Evolutionary conservation across 2,888 invertebrate genomes (phyloP).

Genomic region (Clepsis dumicolana): DNA sequence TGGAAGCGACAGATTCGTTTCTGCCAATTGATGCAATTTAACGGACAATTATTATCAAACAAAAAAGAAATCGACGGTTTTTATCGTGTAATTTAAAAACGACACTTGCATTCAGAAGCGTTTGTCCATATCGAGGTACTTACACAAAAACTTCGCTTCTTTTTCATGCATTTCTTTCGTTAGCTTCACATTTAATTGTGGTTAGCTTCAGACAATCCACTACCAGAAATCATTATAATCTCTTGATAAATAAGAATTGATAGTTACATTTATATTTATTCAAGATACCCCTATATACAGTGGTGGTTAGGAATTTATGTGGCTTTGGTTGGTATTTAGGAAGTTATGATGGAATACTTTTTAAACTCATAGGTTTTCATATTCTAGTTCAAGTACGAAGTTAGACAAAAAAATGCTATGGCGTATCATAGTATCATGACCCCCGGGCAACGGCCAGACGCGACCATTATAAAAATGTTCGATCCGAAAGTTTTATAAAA

Average conservation of each 20-base stretch:
- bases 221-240: too few relatives aligned
- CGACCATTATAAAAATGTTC: not conserved
- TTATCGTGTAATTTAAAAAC: constrained; percentile 26
- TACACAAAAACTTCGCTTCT: constrained; percentile 18
- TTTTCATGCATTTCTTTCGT: not conserved
- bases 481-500: not conserved
- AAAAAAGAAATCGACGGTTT: constrained; percentile 25
- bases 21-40: constrained; percentile 19
- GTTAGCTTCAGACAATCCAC: not conserved
- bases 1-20: not conserved
- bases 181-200: not conserved
- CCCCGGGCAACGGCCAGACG: constrained; percentile 4
- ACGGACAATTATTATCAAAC: constrained; percentile 30
- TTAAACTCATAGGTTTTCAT: not conserved
- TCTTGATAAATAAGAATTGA: too few relatives aligned
- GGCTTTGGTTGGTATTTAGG: too few relatives aligned
- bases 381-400: not conserved
- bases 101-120: constrained; percentile 22
- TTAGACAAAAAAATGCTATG: not conserved
- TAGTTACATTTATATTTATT: not conserved
- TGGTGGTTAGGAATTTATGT: too few relatives aligned
- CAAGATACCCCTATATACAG: not conserved
- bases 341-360: not conserved
- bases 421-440: not conserved
- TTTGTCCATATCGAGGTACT: constrained; percentile 34